Conservation (phyloP, 1,140 invertebrate species). For the Drosophila melanogaster region DNA sequence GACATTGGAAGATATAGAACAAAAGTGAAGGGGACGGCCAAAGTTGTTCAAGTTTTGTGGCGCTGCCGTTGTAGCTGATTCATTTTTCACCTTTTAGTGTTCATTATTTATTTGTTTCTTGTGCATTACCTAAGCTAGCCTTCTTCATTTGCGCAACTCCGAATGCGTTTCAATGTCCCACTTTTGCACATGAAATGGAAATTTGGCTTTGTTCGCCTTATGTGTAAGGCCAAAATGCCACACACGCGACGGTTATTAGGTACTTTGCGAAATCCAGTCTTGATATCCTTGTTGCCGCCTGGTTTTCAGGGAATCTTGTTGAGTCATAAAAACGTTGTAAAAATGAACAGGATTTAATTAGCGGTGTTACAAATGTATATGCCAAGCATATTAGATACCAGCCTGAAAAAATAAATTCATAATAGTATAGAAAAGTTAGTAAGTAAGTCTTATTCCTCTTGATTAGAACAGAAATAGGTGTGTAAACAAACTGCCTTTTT, state of each 20-base stretch:
- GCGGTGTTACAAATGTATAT: too few species aligned
- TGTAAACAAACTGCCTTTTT: not conserved
- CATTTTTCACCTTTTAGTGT: not conserved
- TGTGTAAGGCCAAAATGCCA: slow-evolving; percentile 13
- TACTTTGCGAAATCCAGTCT: slow-evolving; percentile 17
- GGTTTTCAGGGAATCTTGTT: not conserved
- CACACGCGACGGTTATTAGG: slow-evolving; percentile 11
- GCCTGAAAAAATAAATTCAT: too few species aligned
- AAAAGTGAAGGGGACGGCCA: not conserved
- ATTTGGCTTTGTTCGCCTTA: slow-evolving; percentile 37
- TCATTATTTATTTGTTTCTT: slow-evolving; percentile 16
- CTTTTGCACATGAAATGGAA: slow-evolving; percentile 3
- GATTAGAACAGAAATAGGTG: not conserved
- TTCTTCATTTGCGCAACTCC: slow-evolving; percentile 17
- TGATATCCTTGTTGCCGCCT: not conserved
- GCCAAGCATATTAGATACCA: too few species aligned
- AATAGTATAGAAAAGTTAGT: too few species aligned
- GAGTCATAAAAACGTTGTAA: slow-evolving; percentile 5
- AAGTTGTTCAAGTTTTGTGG: not conserved
- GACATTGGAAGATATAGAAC: not conserved
- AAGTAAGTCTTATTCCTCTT: not conserved
- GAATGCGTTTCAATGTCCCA: slow-evolving; percentile 17
- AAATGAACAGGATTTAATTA: slow-evolving; percentile 2
- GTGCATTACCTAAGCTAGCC: not conserved
- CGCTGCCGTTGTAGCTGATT: not conserved